Evolutionary conservation across 2,797 vertebrate genomes (phyloP).

Genomic region (Neostethus bicornis): DNA sequence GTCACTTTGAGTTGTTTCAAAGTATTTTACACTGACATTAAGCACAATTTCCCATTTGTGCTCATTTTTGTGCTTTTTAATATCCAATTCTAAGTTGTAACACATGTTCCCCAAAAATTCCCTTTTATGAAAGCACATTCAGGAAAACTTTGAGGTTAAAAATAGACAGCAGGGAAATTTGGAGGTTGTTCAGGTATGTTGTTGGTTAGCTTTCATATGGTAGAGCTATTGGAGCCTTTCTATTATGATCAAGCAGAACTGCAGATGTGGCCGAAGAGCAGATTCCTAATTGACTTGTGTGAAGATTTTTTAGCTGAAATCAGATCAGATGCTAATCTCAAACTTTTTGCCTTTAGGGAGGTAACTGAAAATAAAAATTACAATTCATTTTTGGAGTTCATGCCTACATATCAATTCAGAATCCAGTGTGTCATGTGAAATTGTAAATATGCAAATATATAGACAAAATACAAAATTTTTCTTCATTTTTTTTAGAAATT

Average conservation of each 20-base stretch:
- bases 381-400: slow-evolving; percentile 29
- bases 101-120: slow-evolving; percentile 62
- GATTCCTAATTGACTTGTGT: slow-evolving; percentile 64
- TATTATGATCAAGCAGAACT: slow-evolving; percentile 71
- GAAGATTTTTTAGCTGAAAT: slow-evolving; percentile 61
- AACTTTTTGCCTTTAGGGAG: slow-evolving; percentile 41
- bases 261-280: slow-evolving; percentile 72
- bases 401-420: slow-evolving; percentile 12
- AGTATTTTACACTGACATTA: slow-evolving; percentile 39
- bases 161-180: slow-evolving; percentile 69
- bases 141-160: slow-evolving; percentile 57
- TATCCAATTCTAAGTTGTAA: slow-evolving; percentile 60
- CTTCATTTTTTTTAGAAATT: background rate
- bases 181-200: slow-evolving; percentile 74
- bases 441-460: slow-evolving; percentile 7
- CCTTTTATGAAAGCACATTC: slow-evolving; percentile 57
- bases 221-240: slow-evolving; percentile 61
- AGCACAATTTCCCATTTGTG: slow-evolving; percentile 55
- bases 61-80: slow-evolving; percentile 35
- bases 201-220: slow-evolving; percentile 73
- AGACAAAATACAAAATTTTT: background rate
- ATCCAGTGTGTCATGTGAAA: slow-evolving; percentile 20
- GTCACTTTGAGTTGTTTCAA: slow-evolving; percentile 27
- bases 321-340: slow-evolving; percentile 69
- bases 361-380: slow-evolving; percentile 19